Evolutionary conservation across 2,888 invertebrate genomes (phyloP).

Genomic region (Tetheella fluctuosa): DNA sequence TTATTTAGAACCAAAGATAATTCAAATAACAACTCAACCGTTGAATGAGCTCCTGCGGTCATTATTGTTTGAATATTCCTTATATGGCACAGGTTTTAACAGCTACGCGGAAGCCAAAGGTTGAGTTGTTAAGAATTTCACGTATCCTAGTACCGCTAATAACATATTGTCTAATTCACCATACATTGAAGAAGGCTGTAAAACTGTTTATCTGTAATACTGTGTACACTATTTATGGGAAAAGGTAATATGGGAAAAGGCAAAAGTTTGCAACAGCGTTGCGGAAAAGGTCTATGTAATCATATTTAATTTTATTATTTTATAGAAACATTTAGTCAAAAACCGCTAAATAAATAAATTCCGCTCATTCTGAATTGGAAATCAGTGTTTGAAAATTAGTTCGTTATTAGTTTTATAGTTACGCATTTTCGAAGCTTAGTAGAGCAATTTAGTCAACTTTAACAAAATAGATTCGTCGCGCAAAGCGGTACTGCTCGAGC

Average conservation of each 20-base stretch:
- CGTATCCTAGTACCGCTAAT: background rate
- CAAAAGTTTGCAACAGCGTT: background rate
- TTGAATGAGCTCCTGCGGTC: background rate
- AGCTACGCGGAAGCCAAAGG: background rate
- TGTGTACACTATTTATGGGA: background rate
- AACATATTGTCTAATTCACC: background rate
- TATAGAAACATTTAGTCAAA: too few relatives aligned
- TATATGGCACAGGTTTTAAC: constrained; percentile 5
- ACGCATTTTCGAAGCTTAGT: background rate
- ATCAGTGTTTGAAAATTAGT: too few relatives aligned
- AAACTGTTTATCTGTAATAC: background rate
- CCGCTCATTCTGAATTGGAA: too few relatives aligned
- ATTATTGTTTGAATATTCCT: background rate
- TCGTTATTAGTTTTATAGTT: background rate
- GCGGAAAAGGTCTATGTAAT: background rate
- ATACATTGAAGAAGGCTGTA: background rate
- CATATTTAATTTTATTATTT: too few relatives aligned
- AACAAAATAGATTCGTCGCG: background rate
- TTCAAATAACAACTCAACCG: background rate
- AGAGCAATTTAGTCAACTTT: background rate
- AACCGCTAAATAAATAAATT: too few relatives aligned
- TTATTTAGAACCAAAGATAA: background rate
- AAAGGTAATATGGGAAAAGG: background rate
- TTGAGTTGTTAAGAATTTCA: background rate
- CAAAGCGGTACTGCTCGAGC: background rate